phyloP scores from a whole-genome alignment of 2,797 vertebrate species.

The Chaetophractus vellerosus region DNA sequence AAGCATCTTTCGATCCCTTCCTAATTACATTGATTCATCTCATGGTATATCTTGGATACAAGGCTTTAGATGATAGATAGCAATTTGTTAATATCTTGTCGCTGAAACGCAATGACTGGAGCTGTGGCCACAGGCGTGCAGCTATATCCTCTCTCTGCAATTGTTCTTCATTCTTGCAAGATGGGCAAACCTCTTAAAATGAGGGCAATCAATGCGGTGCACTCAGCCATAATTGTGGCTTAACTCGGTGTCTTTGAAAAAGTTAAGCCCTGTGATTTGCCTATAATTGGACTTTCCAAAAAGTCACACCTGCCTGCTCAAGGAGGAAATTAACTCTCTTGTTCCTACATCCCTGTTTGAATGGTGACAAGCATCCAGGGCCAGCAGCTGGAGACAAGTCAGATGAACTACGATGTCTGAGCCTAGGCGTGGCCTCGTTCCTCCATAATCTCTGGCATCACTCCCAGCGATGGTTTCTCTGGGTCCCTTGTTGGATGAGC shows the following conservation, averaged over 20 bases:
- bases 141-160: conserved; percentile 52
- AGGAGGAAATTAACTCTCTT: conserved; percentile 24
- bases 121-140: conserved; percentile 46
- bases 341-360: background rate
- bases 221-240: conserved; percentile 70
- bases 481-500: background rate
- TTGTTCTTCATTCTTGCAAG: conserved; percentile 60
- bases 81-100: conserved; percentile 76
- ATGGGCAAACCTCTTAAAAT: conserved; percentile 66
- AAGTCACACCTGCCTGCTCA: conserved; percentile 58
- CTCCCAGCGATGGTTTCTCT: background rate
- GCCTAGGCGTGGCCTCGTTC: background rate
- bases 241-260: conserved; percentile 75
- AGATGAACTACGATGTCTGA: background rate
- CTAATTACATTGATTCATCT: conserved; percentile 70
- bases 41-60: conserved; percentile 22
- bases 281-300: conserved; percentile 70
- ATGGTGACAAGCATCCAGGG: conserved; percentile 7
- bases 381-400: background rate
- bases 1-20: conserved; percentile 40
- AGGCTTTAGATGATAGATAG: conserved; percentile 68
- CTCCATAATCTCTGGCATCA: background rate
- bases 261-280: conserved; percentile 74
- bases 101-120: conserved; percentile 49
- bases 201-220: conserved; percentile 47